phyloP scores from a whole-genome alignment of 1,140 invertebrate genomes.

The Drosophila pachea region DNA sequence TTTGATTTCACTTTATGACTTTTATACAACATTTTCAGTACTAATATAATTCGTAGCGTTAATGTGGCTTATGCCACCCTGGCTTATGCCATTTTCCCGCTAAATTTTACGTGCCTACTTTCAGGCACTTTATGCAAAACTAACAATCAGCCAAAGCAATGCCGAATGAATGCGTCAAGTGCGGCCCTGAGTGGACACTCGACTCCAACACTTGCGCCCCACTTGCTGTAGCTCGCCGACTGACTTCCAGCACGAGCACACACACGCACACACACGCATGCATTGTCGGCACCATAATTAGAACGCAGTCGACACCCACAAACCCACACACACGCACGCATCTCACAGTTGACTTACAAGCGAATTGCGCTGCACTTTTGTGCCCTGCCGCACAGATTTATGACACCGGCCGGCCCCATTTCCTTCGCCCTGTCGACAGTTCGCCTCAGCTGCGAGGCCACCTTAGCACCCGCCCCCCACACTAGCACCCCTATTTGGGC shows the following conservation, averaged over 20 bases:
- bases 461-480: conserved; percentile 1
- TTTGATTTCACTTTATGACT: no score
- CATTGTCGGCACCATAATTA: conserved; percentile 22
- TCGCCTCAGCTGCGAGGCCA: conserved; percentile 9
- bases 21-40: no score
- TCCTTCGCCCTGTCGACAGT: conserved; percentile 24
- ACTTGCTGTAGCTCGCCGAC: conserved; percentile 18
- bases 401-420: conserved; percentile 60
- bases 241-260: conserved; percentile 3
- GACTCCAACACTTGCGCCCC: conserved; percentile 37
- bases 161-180: conserved; percentile 28
- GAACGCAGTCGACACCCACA: conserved; percentile 44
- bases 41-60: no score
- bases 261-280: conserved; percentile 12
- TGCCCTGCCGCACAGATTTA: conserved; percentile 63
- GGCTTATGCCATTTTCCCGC: conserved; percentile 9
- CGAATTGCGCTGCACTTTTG: conserved; percentile 69
- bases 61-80: not conserved
- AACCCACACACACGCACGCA: conserved; percentile 26
- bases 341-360: conserved; percentile 56
- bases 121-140: conserved; percentile 39
- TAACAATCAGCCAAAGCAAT: conserved; percentile 31
- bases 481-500: not conserved
- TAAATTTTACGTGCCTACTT: conserved; percentile 47
- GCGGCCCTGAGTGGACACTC: conserved; percentile 36